Conservation (phyloP, 1,140 invertebrate species). For the Tetramorium simillimum region DNA sequence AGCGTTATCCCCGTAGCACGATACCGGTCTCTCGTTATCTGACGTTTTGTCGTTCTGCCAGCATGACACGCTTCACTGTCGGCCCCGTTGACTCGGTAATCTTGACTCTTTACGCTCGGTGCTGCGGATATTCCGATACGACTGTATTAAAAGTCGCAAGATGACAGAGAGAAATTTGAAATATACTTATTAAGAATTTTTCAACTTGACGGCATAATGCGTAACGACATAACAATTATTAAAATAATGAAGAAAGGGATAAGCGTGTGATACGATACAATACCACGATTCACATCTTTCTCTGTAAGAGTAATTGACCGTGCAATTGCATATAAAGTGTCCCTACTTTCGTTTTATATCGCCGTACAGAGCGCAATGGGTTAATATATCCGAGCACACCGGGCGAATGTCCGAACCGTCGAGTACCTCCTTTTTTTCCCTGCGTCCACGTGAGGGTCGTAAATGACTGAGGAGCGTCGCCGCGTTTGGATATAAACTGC, state of each 20-base stretch:
- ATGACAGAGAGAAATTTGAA: background rate
- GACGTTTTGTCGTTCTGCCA: conserved; percentile 20
- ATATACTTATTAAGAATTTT: conserved; percentile 2
- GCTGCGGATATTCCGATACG: background rate
- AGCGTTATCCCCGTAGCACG: background rate
- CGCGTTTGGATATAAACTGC: conserved; percentile 28
- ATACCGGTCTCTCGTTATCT: conserved; percentile 8
- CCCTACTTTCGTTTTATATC: background rate
- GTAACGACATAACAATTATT: background rate
- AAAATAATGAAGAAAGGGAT: background rate
- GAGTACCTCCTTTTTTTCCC: background rate
- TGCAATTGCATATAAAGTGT: background rate
- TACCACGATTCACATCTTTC: background rate
- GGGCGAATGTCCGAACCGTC: conserved; percentile 1
- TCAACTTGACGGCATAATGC: background rate
- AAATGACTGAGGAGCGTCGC: background rate
- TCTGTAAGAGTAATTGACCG: background rate
- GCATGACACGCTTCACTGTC: background rate
- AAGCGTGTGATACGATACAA: background rate
- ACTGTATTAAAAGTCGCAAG: background rate
- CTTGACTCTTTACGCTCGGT: conserved; percentile 11
- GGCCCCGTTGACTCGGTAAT: conserved; percentile 2
- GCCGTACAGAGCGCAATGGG: background rate
- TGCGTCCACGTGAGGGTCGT: background rate
- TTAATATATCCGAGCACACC: background rate